Percentiles rank a stretch among this genome's conserved stretches.
These are phyloP conservation scores for Gephyroberyx darwinii DNA, from an alignment of 2,797 vertebrate genomes.

Conservation along the genomic window DNA sequence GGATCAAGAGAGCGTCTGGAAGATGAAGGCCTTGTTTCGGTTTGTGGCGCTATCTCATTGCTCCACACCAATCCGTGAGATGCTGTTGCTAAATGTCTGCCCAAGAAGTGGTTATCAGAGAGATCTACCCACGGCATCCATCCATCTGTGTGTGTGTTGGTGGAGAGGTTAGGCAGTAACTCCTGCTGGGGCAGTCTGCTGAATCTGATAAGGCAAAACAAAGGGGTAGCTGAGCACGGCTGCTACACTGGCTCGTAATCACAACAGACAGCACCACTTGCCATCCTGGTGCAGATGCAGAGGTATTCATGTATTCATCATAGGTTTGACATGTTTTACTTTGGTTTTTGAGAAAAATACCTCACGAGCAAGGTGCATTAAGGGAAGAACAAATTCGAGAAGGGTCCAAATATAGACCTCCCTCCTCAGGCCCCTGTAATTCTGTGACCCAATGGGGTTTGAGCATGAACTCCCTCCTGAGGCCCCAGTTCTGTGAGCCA, in stretches of 20 bases:
- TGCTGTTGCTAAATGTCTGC: constrained; percentile 28
- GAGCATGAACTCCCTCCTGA: too few relatives aligned
- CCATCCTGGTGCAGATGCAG: neutral
- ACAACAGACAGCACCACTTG: neutral
- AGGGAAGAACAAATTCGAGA: too few relatives aligned
- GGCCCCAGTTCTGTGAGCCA: too few relatives aligned
- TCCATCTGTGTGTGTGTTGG: constrained; percentile 15
- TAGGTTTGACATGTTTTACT: neutral
- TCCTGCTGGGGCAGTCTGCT: neutral
- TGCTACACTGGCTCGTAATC: neutral
- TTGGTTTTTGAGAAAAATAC: neutral
- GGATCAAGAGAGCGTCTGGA: neutral
- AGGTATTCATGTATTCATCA: neutral
- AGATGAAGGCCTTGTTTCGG: constrained; percentile 8
- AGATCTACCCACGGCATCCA: neutral
- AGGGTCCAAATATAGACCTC: too few relatives aligned
- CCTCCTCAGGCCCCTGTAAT: too few relatives aligned
- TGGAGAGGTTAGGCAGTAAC: neutral
- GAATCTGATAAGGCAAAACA: constrained; percentile 8
- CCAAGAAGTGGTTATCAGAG: constrained; percentile 4
- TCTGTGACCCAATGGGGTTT: too few relatives aligned
- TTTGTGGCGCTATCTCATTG: neutral
- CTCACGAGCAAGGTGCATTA: neutral
- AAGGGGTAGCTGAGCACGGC: neutral
- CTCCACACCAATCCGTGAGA: neutral